Conservation (phyloP, 2,888 invertebrate species). For the Coremacera marginata region DNA sequence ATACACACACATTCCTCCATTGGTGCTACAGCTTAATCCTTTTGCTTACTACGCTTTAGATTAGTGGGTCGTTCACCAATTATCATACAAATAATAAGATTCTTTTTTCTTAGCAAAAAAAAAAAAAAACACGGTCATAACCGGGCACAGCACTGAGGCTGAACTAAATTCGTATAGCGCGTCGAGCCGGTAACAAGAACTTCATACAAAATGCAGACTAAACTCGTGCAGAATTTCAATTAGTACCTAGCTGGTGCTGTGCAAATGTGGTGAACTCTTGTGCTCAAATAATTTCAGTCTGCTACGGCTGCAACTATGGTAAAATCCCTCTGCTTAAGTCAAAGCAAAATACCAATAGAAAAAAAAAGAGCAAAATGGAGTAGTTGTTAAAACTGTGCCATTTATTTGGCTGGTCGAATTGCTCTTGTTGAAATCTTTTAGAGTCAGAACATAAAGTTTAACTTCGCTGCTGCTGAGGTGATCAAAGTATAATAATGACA, state of each 20-base stretch:
- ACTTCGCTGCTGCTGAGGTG: neutral
- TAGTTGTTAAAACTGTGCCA: neutral
- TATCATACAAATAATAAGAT: slow-evolving; percentile 33
- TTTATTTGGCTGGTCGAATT: neutral
- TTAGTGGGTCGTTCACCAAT: slow-evolving; percentile 33
- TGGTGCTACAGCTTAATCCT: neutral
- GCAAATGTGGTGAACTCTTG: neutral
- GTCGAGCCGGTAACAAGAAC: neutral
- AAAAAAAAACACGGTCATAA: neutral
- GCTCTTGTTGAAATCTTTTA: too few relatives aligned
- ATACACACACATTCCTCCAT: neutral
- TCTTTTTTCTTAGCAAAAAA: neutral
- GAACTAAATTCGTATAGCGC: neutral
- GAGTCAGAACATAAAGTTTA: too few relatives aligned
- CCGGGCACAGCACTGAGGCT: neutral
- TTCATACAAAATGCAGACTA: slow-evolving; percentile 39
- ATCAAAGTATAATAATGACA: neutral
- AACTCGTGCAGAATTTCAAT: slow-evolving; percentile 57
- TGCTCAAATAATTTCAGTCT: neutral
- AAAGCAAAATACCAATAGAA: neutral
- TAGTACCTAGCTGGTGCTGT: slow-evolving; percentile 44
- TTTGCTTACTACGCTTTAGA: neutral
- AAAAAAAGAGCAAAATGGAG: neutral
- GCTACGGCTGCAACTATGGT: neutral
- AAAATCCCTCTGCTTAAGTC: neutral